phyloP scores from a whole-genome alignment of 2,888 invertebrate species.

The Drosophila parthenogenetica region DNA sequence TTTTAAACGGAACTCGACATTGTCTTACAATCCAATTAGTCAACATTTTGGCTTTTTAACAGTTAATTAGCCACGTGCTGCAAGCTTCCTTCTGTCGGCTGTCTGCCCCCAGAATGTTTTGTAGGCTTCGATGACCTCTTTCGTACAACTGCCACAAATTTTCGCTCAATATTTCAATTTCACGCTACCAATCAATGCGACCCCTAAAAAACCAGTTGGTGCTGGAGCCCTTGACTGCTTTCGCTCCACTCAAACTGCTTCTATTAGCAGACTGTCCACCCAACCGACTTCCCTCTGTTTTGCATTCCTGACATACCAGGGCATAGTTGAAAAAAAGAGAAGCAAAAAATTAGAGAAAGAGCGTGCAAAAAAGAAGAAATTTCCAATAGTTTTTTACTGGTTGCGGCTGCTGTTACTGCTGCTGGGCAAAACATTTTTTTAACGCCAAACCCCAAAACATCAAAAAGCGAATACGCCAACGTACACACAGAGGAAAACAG shows the following conservation, averaged over 20 bases:
- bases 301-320: constrained; percentile 53
- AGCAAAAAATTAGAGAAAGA: constrained; percentile 34
- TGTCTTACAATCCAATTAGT: constrained; percentile 53
- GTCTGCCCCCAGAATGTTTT: constrained; percentile 13
- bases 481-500: constrained; percentile 14
- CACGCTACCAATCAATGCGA: constrained; percentile 72
- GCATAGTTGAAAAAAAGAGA: constrained; percentile 44
- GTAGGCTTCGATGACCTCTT: constrained; percentile 9
- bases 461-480: constrained; percentile 70
- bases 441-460: constrained; percentile 76
- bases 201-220: constrained; percentile 31
- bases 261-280: constrained; percentile 14
- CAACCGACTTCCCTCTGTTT: constrained; percentile 1
- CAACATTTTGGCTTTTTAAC: constrained; percentile 58
- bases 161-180: constrained; percentile 74
- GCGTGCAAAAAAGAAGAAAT: constrained; percentile 38
- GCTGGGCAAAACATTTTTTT: constrained; percentile 71
- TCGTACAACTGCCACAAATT: constrained; percentile 54
- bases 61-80: constrained; percentile 57
- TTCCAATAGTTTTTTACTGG: constrained; percentile 74
- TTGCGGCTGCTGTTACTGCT: constrained; percentile 38
- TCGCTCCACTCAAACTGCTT: background rate
- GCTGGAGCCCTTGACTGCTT: constrained; percentile 16
- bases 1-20: constrained; percentile 21
- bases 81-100: background rate